phyloP scores from a whole-genome alignment of 2,113 vertebrate species.

The Pseudolaguvia tuberculata region DNA sequence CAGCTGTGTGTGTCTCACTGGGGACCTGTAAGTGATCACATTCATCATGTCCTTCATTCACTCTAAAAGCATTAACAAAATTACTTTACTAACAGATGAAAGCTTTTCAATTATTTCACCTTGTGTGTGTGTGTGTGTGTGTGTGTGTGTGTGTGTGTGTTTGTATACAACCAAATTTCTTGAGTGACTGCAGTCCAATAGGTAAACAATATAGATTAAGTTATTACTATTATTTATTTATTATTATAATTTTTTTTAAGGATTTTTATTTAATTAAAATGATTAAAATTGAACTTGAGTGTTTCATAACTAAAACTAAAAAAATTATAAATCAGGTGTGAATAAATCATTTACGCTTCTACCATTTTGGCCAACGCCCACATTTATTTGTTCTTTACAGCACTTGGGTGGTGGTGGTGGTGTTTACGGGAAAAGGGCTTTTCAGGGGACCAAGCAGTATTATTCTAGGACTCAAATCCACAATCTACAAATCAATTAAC shows the following conservation, averaged over 20 bases:
- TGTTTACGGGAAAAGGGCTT: too few relatives aligned
- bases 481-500: too few relatives aligned
- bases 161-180: neutral
- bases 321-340: too few relatives aligned
- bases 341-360: too few relatives aligned
- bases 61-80: slow-evolving; percentile 55
- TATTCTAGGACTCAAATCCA: too few relatives aligned
- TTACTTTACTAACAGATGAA: slow-evolving; percentile 56
- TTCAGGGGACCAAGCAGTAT: too few relatives aligned
- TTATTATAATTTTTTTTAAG: too few relatives aligned
- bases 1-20: slow-evolving; percentile 17
- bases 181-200: neutral
- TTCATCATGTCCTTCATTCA: slow-evolving; percentile 52
- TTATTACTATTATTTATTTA: too few relatives aligned
- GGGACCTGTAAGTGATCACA: slow-evolving; percentile 46
- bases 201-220: too few relatives aligned
- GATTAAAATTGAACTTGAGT: neutral
- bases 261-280: neutral
- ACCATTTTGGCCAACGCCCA: too few relatives aligned
- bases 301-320: too few relatives aligned
- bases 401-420: neutral
- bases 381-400: too few relatives aligned
- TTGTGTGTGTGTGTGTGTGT: slow-evolving; percentile 15
- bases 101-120: slow-evolving; percentile 58
- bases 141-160: neutral